Base-by-base conservation (phyloP, 2,888 invertebrate genomes). In the Trichopria drosophilae region DNA sequence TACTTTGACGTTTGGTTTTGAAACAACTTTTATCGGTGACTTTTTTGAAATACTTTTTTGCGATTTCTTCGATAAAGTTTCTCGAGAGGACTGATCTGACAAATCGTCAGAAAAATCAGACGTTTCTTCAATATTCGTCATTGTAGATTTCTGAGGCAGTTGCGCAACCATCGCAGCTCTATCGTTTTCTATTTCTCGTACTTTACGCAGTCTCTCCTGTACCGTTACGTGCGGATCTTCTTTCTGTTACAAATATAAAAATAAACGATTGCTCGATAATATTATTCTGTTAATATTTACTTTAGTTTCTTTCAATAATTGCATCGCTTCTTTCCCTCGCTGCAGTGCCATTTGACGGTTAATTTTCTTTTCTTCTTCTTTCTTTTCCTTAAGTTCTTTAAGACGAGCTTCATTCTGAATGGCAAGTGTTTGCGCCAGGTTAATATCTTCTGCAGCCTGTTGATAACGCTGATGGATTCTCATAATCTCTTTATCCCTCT, bases 391-490 rank as follows among this genome's bases (percentile, higher is more conserved):
- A 35, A 73, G 71, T 57, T 78, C 69, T 19, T 76, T 73, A 47
- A 77, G 72, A 7, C 66, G 44, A 13, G 67, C 67, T 22, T 81
- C 81, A 36, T 76, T 69, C 29, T 50, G 31, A 47, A n/a, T n/a
- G n/a, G n/a, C n/a, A n/a, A n/a, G n/a, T 12, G 66, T 67, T 60
- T 82, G 81, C 0, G 78, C 81, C 16, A 73, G 62, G 3, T 81
- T 81, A 31, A 82, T 76, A 58, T 80, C 77, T 55, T 77, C 75
- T 53, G 80, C 63, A 51, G 79, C 78, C 44, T 79, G 78, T 46
- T 77, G 68, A 62, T 80, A 81, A 49, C 80, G 78, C 48, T 76
- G 73, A 62, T 81, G 80, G n/a, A 80, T 64, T 23, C 76, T 76
- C 51, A 78, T 59, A 10, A 81, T 66, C 62, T 78, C 79, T 49